Conservation (phyloP, 2,888 invertebrate genomes). For the Drosophila neutralis region DNA sequence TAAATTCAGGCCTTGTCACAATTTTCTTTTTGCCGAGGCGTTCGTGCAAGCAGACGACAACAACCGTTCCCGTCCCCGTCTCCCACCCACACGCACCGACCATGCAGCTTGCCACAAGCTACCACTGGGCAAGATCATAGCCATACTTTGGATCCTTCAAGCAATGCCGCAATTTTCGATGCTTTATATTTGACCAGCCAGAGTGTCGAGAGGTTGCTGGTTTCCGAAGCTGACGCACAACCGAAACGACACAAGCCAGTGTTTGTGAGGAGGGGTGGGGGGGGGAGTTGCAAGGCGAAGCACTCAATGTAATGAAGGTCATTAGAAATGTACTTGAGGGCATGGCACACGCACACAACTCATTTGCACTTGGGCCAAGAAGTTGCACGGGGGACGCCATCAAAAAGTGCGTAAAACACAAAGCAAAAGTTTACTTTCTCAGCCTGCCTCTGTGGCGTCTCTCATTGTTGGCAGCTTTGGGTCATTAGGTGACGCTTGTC, state of each 20-base stretch:
- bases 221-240: constrained; percentile 14
- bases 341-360: constrained; percentile 53
- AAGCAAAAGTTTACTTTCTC: constrained; percentile 54
- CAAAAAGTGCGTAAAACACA: constrained; percentile 62
- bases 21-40: constrained; percentile 41
- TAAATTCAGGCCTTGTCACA: constrained; percentile 35
- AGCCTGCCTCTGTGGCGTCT: constrained; percentile 8
- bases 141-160: constrained; percentile 26
- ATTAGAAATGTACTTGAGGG: constrained; percentile 71
- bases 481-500: constrained; percentile 79
- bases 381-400: constrained; percentile 37
- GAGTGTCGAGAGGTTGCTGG: constrained; percentile 5
- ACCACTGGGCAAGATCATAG: constrained; percentile 31
- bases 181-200: constrained; percentile 35
- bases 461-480: constrained; percentile 69
- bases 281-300: constrained; percentile 8
- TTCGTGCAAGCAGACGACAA: constrained; percentile 49
- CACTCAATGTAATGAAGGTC: constrained; percentile 81
- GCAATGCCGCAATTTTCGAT: constrained; percentile 9
- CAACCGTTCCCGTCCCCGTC: not conserved
- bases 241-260: constrained; percentile 16
- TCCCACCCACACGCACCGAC: not conserved
- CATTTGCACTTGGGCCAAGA: constrained; percentile 60
- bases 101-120: not conserved
- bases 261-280: not conserved